Base-by-base conservation (phyloP, 2,797 vertebrate species). In the Neosilurus mollespiculum region DNA sequence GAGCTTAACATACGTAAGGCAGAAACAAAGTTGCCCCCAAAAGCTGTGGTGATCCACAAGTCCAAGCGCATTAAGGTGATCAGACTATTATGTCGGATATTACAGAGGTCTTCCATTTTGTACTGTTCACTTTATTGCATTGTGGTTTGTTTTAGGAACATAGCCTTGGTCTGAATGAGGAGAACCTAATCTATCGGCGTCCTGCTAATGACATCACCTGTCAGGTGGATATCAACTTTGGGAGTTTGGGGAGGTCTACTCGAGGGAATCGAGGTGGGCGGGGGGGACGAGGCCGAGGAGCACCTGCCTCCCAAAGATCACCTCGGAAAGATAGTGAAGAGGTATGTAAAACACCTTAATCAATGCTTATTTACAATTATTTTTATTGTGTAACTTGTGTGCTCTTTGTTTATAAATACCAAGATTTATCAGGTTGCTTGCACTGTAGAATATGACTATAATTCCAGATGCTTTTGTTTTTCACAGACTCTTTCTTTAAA, bases 191-290 rank as follows among this genome's bases (percentile, higher is more conserved):
- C 90, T 94, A 97, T 87, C 97, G 97, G 59, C 96, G 96, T 81
- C 96, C 98, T 0, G 94, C 96, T 56, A 99, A 99, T 64, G 98
- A 99, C 90, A 99, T 99, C 91, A 99, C 98, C 1, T 96, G 96
- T 89, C 96, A 97, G 82, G 89, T 99, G 94, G 97, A 98, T 91
- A 98, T 99, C 87, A 99, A 99, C 90, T 99, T 99, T 15, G 98
- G 97, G 84, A 97, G 96, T 90, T 94, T 99, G 3, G 95, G 94
- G 54, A 96, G 96, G 65, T 95, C 97, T 14, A 91, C 94, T 18
- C 96, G 97, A 14, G 97, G 98, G 0, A 96, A 96, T 83, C 91
- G 97, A 85, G 96, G 96, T 84, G 93, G 92, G 80, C 89, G 93
- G 22, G 94, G 91, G 62, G 90, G 89, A 8, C 87, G 91, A 76